Evolutionary conservation across 53 echinoderm and acorn worm species (phyloP), one percentile per base, ranked within the genome.

Genomic region (Paelopatides confundens): DNA sequence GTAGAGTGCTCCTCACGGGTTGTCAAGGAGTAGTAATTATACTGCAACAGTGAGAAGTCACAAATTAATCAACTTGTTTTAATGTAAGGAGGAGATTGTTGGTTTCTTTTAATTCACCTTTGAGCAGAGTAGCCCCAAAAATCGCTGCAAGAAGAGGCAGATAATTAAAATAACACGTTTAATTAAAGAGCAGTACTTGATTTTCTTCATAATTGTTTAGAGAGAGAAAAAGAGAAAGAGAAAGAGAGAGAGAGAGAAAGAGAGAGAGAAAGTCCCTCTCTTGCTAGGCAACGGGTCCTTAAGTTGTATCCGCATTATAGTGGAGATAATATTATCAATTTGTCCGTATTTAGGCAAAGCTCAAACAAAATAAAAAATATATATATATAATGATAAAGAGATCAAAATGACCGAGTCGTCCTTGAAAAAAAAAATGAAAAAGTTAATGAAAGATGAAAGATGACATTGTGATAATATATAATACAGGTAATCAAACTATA

Each of bases 151-250:
- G n/a, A n/a, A n/a, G 74, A 74, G 27, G 46, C 74, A 40, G 74
- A 74, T 74, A 74, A 74, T 74, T 74, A 74, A 74, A 74, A 74
- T 74, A 74, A 74, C 74, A 74, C 74, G 74, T 74, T 74, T 74
- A 74, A 74, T 74, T 74, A 74, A n/a, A 74, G 74, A 74, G 28
- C 26, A 39, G 29, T 28, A 43, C 74, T 74, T 74, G 26, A 36
- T 36, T 74, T 40, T 12, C 27, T 40, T 74, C 47, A 39, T 33
- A 39, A 74, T 39, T 24, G 40, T n/a, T 43, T 13, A n/a, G 46
- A 46, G 47, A 74, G 74, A n/a, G n/a, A n/a, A n/a, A n/a, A n/a
- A n/a, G n/a, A n/a, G n/a, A n/a, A n/a, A n/a, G n/a, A n/a, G n/a
- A n/a, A n/a, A n/a, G 46, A 46, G 47, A 74, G 74, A n/a, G 46